Percentiles rank a stretch among this genome's conserved stretches.
These are phyloP conservation scores for Nothocercus nigrocapillus DNA, from an alignment of 2,113 vertebrate genomes.

Conservation along the genomic window DNA sequence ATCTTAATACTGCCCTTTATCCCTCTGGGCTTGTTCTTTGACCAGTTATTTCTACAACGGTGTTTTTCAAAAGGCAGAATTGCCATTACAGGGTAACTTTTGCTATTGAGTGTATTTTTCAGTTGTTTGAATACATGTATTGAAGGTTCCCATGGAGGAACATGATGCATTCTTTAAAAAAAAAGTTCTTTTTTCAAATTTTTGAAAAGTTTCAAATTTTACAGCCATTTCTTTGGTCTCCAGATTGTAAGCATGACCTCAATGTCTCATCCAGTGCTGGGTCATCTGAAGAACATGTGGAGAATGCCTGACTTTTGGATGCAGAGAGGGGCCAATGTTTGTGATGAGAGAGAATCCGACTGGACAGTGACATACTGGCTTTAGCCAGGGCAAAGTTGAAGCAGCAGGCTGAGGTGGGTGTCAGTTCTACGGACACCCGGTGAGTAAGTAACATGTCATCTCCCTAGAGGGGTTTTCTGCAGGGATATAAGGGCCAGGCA, in stretches of 20 bases:
- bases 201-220: neutral
- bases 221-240: neutral
- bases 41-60: neutral
- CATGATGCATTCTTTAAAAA: neutral
- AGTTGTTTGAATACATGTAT: fast-evolving
- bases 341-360: neutral
- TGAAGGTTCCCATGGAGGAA: neutral
- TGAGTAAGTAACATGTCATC: neutral
- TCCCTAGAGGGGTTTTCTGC: neutral
- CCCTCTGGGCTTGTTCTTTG: neutral
- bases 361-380: neutral
- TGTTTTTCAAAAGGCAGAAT: neutral
- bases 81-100: neutral
- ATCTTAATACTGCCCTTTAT: neutral
- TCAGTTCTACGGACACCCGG: neutral
- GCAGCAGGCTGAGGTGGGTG: neutral
- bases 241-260: neutral
- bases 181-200: neutral
- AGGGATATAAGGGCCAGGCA: neutral
- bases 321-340: neutral
- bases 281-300: neutral
- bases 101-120: neutral
- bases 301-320: neutral
- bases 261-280: neutral
- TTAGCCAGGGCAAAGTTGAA: neutral